Conservation (phyloP, 2,797 vertebrate species). For the Pelodytes ibericus region DNA sequence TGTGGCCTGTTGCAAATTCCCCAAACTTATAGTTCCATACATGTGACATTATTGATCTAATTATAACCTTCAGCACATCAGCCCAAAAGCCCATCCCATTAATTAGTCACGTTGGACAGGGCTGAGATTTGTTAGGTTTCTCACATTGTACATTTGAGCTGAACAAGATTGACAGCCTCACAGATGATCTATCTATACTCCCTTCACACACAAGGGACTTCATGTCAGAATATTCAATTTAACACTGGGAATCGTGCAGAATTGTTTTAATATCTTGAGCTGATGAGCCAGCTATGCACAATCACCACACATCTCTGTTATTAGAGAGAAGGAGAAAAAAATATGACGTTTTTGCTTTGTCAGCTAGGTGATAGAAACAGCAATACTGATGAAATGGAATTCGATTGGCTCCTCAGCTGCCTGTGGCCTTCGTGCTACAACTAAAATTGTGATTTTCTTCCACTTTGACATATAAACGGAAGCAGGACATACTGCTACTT, state of each 20-base stretch:
- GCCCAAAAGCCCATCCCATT: background rate
- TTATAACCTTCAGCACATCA: background rate
- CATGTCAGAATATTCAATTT: constrained; percentile 33
- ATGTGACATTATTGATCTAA: background rate
- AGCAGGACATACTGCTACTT: constrained; percentile 24
- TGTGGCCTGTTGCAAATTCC: too few relatives aligned
- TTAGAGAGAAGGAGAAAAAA: constrained; percentile 58
- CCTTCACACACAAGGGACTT: constrained; percentile 38
- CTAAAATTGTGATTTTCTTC: constrained; percentile 56
- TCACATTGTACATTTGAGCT: constrained; percentile 4
- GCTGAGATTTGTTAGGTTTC: background rate
- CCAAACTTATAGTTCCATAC: too few relatives aligned
- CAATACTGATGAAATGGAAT: constrained; percentile 60
- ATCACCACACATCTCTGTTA: constrained; percentile 28
- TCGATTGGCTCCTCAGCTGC: constrained; percentile 60
- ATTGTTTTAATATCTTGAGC: constrained; percentile 28
- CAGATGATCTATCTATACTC: background rate
- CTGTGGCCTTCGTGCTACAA: constrained; percentile 52
- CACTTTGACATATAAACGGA: constrained; percentile 59
- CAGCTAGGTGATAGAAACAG: constrained; percentile 60
- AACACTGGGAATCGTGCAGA: constrained; percentile 9
- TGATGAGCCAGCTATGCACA: constrained; percentile 23
- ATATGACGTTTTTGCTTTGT: constrained; percentile 52
- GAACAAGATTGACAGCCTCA: constrained; percentile 12
- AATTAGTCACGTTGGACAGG: background rate